These are phyloP conservation scores for Leucophora obtusa DNA, from an alignment of 2,888 invertebrate species.

Conservation along the genomic window DNA sequence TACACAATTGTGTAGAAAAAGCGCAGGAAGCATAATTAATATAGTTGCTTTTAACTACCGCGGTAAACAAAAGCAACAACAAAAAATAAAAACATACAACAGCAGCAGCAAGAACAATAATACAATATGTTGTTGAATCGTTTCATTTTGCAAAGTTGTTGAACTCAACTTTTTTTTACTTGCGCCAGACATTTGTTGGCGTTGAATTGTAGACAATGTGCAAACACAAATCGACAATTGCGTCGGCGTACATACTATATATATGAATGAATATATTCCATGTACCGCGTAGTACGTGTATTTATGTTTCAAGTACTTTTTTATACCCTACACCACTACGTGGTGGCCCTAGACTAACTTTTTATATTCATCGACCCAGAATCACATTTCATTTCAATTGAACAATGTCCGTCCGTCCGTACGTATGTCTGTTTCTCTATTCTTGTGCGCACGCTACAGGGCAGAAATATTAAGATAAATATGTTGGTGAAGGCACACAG, in stretches of 20 bases:
- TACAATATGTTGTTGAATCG: constrained; percentile 34
- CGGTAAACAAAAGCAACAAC: constrained; percentile 9
- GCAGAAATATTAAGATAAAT: too few species aligned
- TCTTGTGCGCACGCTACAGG: too few species aligned
- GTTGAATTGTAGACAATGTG: constrained; percentile 53
- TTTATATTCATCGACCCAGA: too few species aligned
- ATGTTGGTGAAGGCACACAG: too few species aligned
- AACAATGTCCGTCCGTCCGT: too few species aligned
- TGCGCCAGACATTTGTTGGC: constrained; percentile 60
- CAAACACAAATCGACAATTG: constrained; percentile 40
- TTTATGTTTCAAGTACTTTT: constrained; percentile 3
- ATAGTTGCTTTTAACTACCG: constrained; percentile 44
- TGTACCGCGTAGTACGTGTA: constrained; percentile 7
- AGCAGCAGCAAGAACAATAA: constrained; percentile 7
- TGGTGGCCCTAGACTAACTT: too few species aligned
- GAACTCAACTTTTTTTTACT: constrained; percentile 45
- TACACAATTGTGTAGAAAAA: constrained; percentile 2
- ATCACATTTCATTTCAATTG: too few species aligned
- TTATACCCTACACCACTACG: too few species aligned
- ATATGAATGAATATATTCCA: constrained; percentile 18
- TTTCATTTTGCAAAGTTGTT: constrained; percentile 53
- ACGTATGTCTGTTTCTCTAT: too few species aligned
- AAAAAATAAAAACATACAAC: neutral
- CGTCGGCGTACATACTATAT: constrained; percentile 51
- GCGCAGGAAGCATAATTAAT: constrained; percentile 65